phyloP scores from a whole-genome alignment of 1,140 invertebrate species.

The Zophobas atratus region DNA sequence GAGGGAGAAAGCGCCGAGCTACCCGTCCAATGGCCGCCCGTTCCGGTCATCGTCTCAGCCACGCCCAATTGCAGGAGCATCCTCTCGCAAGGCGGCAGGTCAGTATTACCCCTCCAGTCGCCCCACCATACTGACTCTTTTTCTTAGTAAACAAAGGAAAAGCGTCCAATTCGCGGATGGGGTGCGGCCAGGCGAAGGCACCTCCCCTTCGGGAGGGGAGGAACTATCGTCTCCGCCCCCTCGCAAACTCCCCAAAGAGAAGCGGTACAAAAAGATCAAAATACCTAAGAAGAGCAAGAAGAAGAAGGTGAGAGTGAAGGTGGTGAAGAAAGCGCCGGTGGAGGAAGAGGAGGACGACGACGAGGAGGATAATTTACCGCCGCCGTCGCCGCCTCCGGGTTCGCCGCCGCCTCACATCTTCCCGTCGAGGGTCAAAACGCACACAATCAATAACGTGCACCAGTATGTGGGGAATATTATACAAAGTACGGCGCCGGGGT shows the following conservation, averaged over 20 bases:
- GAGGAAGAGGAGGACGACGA: slow-evolving; percentile 63
- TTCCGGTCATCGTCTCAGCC: slow-evolving; percentile 47
- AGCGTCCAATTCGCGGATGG: slow-evolving; percentile 78
- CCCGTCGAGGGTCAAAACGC: slow-evolving; percentile 66
- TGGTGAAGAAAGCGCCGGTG: slow-evolving; percentile 55
- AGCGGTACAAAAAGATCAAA: slow-evolving; percentile 70
- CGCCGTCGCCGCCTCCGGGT: slow-evolving; percentile 73
- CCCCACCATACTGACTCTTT: not conserved
- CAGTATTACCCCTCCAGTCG: not conserved
- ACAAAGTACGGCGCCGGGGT: slow-evolving; percentile 3
- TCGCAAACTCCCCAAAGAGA: slow-evolving; percentile 67
- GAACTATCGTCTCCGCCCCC: slow-evolving; percentile 78
- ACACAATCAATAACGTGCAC: slow-evolving; percentile 62
- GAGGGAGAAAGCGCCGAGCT: slow-evolving; percentile 25
- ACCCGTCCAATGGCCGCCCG: slow-evolving; percentile 60
- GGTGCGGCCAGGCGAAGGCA: slow-evolving; percentile 77
- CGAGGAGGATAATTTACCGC: slow-evolving; percentile 71
- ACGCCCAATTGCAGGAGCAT: slow-evolving; percentile 59
- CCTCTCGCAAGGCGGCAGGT: slow-evolving; percentile 47
- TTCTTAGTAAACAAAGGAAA: slow-evolving; percentile 60
- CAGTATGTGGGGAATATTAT: slow-evolving; percentile 39
- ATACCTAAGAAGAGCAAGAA: slow-evolving; percentile 70
- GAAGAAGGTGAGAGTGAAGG: slow-evolving; percentile 70
- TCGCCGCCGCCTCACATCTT: slow-evolving; percentile 73
- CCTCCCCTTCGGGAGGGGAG: slow-evolving; percentile 76